Conservation (phyloP, 1,140 invertebrate genomes). For the Drosophila saltans region DNA sequence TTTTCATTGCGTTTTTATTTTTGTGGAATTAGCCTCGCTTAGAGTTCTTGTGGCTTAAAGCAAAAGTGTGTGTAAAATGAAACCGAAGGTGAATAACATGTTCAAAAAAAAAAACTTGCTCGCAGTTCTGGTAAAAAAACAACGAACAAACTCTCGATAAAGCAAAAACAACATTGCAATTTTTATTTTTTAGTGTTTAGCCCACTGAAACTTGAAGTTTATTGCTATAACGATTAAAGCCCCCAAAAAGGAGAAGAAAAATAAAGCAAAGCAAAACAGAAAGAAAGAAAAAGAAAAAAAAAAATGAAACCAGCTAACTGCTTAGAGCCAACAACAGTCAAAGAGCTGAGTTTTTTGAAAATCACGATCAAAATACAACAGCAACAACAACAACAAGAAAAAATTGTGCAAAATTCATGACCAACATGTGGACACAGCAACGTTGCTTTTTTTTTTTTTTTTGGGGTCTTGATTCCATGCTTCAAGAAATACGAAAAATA, state of each 20-base stretch:
- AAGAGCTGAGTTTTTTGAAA: slow-evolving; percentile 60
- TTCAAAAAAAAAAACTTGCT: slow-evolving; percentile 28
- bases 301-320: slow-evolving; percentile 11
- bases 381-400: background rate
- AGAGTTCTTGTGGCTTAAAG: slow-evolving; percentile 10
- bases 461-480: slow-evolving; percentile 25
- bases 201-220: slow-evolving; percentile 76
- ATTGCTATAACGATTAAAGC: slow-evolving; percentile 71
- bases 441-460: slow-evolving; percentile 6
- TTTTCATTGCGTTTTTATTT: background rate
- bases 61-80: slow-evolving; percentile 35
- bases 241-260: slow-evolving; percentile 47
- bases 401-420: slow-evolving; percentile 66
- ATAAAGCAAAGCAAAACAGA: slow-evolving; percentile 26
- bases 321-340: slow-evolving; percentile 11
- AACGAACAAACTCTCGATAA: slow-evolving; percentile 3
- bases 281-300: no score
- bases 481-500: slow-evolving; percentile 13
- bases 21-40: slow-evolving; percentile 19
- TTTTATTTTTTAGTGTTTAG: slow-evolving; percentile 21
- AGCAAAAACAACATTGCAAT: slow-evolving; percentile 31
- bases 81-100: slow-evolving; percentile 63
- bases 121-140: slow-evolving; percentile 28
- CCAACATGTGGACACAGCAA: slow-evolving; percentile 45
- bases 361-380: slow-evolving; percentile 71